A percentile compares a stretch with the other conserved stretches of the same genome.
These are phyloP conservation scores for Thymallus thymallus DNA, from an alignment of 2,113 vertebrate species.

Conservation along the genomic window DNA sequence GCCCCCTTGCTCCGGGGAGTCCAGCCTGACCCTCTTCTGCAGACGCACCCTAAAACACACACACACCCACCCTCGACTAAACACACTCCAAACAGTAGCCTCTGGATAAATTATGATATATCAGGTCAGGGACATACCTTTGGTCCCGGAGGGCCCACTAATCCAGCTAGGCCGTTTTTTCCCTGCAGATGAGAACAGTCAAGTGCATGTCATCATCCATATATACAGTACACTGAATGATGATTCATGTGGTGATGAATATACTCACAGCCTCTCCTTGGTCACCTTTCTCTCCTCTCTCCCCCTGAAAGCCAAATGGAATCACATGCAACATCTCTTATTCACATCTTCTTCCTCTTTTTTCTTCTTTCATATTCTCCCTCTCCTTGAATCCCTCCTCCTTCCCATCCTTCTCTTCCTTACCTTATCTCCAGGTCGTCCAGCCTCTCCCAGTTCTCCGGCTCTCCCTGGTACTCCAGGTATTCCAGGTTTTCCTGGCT, in stretches of 20 bases:
- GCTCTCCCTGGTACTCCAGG: constrained; percentile 87
- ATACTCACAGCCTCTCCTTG: constrained; percentile 83
- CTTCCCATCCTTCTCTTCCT: constrained; percentile 60
- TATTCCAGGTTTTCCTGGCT: constrained; percentile 93
- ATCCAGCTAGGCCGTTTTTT: constrained; percentile 70
- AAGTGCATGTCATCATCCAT: too few species aligned
- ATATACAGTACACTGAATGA: not conserved
- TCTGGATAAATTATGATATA: not conserved
- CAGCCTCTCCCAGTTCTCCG: constrained; percentile 84
- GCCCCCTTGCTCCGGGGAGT: constrained; percentile 76
- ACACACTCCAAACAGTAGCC: not conserved
- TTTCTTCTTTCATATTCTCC: not conserved
- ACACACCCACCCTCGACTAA: not conserved
- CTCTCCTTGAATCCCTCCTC: not conserved
- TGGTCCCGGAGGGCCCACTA: constrained; percentile 77
- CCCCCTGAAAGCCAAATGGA: constrained; percentile 74
- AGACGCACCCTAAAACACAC: constrained; percentile 68
- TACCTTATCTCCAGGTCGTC: constrained; percentile 89
- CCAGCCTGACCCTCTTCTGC: constrained; percentile 68
- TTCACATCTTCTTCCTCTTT: constrained; percentile 45
- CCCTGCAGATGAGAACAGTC: constrained; percentile 68
- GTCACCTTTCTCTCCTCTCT: constrained; percentile 83
- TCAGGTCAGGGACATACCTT: constrained; percentile 72
- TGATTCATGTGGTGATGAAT: not conserved
- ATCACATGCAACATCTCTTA: not conserved